phyloP scores from a whole-genome alignment of 92 coral and sea anemone genomes.

The Muricea muricata region DNA sequence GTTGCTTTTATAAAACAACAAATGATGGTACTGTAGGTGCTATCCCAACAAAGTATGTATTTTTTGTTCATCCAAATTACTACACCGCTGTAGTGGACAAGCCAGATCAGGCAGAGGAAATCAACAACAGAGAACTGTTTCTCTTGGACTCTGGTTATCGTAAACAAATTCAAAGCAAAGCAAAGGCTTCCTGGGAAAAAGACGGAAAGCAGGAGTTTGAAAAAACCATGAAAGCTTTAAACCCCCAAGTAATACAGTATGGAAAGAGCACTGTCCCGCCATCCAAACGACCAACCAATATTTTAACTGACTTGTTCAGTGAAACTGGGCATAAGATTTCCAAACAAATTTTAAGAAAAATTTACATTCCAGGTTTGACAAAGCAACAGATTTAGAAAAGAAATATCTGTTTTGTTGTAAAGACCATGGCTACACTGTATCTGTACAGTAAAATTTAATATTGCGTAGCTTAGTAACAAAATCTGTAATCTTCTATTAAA shows the following conservation, averaged over 20 bases:
- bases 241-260: conserved; percentile 1
- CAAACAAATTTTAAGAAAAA: conserved; percentile 21
- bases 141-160: conserved; percentile 2
- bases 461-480: no score
- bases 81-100: conserved; percentile 26
- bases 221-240: neutral
- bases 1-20: conserved; percentile 20
- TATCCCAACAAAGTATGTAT: conserved; percentile 1
- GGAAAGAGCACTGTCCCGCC: neutral
- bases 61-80: conserved; percentile 32
- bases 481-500: no score
- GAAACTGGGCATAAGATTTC: conserved; percentile 43
- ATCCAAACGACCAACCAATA: conserved; percentile 23
- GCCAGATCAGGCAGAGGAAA: neutral
- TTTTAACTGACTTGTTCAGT: conserved; percentile 27
- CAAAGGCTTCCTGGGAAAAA: neutral
- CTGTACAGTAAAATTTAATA: no score
- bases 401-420: no score
- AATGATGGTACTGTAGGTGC: neutral
- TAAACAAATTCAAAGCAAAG: conserved; percentile 1
- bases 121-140: neutral
- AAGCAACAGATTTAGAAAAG: no score
- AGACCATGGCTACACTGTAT: no score
- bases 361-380: conserved; percentile 36
- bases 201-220: conserved; percentile 1